Evolutionary conservation across 2,797 vertebrate species (phyloP).

Genomic region (Phoxinus dragarum): DNA sequence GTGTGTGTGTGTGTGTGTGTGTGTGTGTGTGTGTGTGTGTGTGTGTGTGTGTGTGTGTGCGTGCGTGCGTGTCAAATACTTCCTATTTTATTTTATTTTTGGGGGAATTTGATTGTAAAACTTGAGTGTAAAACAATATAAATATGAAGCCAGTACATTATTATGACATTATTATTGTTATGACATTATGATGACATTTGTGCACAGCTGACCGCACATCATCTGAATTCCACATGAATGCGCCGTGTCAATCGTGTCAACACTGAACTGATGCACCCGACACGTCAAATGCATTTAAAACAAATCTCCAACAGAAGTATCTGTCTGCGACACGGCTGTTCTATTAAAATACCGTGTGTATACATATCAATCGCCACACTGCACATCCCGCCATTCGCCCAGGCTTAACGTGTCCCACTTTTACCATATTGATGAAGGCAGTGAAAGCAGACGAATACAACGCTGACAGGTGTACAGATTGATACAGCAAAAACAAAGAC

Average conservation of each 20-base stretch:
- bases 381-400: not conserved
- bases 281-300: not conserved
- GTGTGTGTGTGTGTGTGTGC: too few relatives aligned
- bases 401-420: not conserved
- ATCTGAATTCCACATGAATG: not conserved
- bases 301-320: not conserved
- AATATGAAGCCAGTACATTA: not conserved
- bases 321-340: not conserved
- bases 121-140: not conserved
- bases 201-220: too few relatives aligned
- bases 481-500: constrained; percentile 28
- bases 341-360: not conserved
- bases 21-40: too few relatives aligned
- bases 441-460: constrained; percentile 56
- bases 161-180: not conserved
- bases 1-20: too few relatives aligned
- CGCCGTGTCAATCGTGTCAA: not conserved
- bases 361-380: not conserved
- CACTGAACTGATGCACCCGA: not conserved
- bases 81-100: too few relatives aligned
- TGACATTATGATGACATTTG: not conserved
- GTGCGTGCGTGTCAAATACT: too few relatives aligned
- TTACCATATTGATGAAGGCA: constrained; percentile 12
- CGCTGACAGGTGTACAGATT: constrained; percentile 55
- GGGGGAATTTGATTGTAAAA: too few relatives aligned